Evolutionary conservation across 2,113 vertebrate species (phyloP).

Genomic region (Acinonyx jubatus): DNA sequence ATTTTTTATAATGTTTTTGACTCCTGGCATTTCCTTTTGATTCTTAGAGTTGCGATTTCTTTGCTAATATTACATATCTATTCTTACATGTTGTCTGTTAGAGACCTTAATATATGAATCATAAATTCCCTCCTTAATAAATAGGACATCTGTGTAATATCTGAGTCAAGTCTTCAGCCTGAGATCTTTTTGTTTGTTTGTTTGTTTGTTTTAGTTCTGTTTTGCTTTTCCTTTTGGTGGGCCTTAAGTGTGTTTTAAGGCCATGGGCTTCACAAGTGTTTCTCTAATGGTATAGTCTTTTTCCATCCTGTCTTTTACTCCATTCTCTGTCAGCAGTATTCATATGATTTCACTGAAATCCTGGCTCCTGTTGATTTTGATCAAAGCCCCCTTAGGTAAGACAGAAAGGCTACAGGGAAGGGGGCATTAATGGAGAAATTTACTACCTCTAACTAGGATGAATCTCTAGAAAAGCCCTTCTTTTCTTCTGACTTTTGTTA

Average conservation of each 20-base stretch:
- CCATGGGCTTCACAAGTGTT: neutral
- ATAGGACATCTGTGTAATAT: neutral
- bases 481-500: neutral
- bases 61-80: neutral
- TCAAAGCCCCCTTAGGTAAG: neutral
- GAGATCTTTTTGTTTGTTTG: neutral
- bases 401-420: fast-evolving
- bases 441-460: neutral
- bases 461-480: neutral
- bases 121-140: neutral
- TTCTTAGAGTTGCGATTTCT: neutral
- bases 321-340: neutral
- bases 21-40: neutral
- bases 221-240: neutral
- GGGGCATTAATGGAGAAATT: neutral
- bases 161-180: neutral
- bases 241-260: neutral
- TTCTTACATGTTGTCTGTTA: neutral
- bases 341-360: neutral
- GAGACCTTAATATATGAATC: neutral
- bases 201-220: neutral
- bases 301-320: neutral
- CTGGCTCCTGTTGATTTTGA: neutral
- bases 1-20: neutral
- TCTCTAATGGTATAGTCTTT: neutral